A percentile compares a stretch with the other conserved stretches of the same genome.
phyloP scores from a whole-genome alignment of 1,140 invertebrate species.

The Steinernema feltiae region DNA sequence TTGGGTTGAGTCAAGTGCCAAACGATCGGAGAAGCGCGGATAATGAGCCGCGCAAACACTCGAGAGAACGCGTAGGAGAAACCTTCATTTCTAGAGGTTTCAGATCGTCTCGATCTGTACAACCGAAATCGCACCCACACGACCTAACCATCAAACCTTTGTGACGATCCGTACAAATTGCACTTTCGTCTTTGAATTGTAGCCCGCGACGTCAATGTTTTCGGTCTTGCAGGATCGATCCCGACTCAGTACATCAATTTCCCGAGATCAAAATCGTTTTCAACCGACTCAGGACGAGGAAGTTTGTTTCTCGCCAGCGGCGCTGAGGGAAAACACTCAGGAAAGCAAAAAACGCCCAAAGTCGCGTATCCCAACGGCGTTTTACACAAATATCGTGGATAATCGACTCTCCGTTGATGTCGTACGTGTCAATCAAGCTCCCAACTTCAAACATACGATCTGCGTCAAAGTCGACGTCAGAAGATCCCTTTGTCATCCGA shows the following conservation, averaged over 20 bases:
- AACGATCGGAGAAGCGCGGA: not conserved
- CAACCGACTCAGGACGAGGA: not conserved
- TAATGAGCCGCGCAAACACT: not conserved
- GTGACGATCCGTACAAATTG: too few relatives aligned
- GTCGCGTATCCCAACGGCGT: not conserved
- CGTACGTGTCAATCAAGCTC: not conserved
- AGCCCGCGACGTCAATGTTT: too few relatives aligned
- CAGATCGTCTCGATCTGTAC: too few relatives aligned
- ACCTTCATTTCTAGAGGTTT: not conserved
- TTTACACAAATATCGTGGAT: not conserved
- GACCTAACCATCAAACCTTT: too few relatives aligned
- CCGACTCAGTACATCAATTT: not conserved
- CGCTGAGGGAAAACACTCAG: not conserved
- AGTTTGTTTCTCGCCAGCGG: not conserved
- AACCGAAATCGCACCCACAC: too few relatives aligned
- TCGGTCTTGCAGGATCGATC: not conserved
- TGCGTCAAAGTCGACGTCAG: too few relatives aligned
- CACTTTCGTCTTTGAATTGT: not conserved
- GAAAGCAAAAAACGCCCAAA: not conserved
- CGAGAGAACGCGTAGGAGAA: not conserved
- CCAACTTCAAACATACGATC: too few relatives aligned
- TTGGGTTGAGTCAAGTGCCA: not conserved
- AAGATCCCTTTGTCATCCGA: too few relatives aligned
- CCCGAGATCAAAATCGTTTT: not conserved
- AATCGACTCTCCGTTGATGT: not conserved